These are phyloP conservation scores for Notolepis coatsorum DNA, from an alignment of 2,797 vertebrate genomes.

Conservation along the genomic window DNA sequence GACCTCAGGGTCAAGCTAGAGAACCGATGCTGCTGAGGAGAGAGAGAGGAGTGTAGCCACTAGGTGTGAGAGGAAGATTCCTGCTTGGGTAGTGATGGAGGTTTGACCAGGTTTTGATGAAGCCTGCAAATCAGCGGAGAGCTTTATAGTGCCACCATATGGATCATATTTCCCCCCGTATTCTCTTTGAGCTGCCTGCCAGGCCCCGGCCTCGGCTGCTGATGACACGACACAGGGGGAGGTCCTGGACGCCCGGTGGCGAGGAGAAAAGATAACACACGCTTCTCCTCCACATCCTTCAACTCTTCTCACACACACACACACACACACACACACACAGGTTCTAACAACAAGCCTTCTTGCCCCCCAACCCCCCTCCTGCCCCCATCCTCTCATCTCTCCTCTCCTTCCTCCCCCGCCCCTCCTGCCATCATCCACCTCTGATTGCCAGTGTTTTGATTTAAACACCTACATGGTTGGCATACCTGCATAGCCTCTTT, in stretches of 20 bases:
- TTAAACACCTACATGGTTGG: slow-evolving; percentile 75
- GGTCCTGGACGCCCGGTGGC: slow-evolving; percentile 66
- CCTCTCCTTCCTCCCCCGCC: not conserved
- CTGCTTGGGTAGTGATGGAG: slow-evolving; percentile 56
- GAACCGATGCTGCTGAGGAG: slow-evolving; percentile 51
- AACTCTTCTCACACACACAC: slow-evolving; percentile 60
- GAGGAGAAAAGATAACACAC: slow-evolving; percentile 83
- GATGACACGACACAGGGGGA: slow-evolving; percentile 76
- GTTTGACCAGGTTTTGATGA: slow-evolving; percentile 63
- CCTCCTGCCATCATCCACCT: slow-evolving; percentile 21
- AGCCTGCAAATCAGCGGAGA: slow-evolving; percentile 66
- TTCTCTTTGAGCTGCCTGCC: slow-evolving; percentile 73
- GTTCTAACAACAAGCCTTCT: not conserved
- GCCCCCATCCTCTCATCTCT: slow-evolving; percentile 30
- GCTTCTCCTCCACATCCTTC: slow-evolving; percentile 76
- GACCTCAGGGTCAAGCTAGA: slow-evolving; percentile 30
- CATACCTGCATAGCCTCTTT: slow-evolving; percentile 67
- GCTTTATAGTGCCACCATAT: slow-evolving; percentile 79
- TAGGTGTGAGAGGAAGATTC: slow-evolving; percentile 56
- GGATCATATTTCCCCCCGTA: slow-evolving; percentile 78
- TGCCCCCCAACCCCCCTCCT: slow-evolving; percentile 42
- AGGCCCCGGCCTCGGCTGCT: slow-evolving; percentile 68
- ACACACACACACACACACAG: slow-evolving; percentile 57
- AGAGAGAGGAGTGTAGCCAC: slow-evolving; percentile 31
- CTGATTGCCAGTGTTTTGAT: slow-evolving; percentile 70